Base-by-base conservation (phyloP, 30 jellyfish, hydroid and myxozoan genomes). In the Aurelia aurita complex sp. Pacific region DNA sequence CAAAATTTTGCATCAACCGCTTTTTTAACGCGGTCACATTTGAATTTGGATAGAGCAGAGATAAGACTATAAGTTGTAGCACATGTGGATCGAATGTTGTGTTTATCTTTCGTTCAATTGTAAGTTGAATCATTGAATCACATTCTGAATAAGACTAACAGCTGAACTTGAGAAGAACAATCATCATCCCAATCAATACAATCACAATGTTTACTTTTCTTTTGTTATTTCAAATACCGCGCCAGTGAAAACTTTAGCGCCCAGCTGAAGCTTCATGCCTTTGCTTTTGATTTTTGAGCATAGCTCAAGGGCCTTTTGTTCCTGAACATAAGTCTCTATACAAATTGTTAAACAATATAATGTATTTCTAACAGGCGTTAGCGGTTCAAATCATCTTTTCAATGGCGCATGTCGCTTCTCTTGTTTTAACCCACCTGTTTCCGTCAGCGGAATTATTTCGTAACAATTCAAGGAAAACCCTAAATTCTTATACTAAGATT, bases 391-490 rank as follows among this genome's bases (percentile, higher is more conserved):
- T 65, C 53, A 42, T 53, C 80, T 70, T 36, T 71, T 82, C 36
- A 68, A 69, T 71, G 83, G 36, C 80, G 36, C 91, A 71, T 65
- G 85, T 55, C 85, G 82, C 38, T 38, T 74, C 93, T 84, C 74
- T 84, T 84, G 93, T 84, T 69, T 70, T 52, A 74, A 75, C 42
- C 80, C 93, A 84, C 87, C 93, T 84, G 93, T 84, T 84, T 62
- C 53, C 87, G 2, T 35, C 54, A 38, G 78, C 57, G 33, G 86
- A 68, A 63, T 52, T 63, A 51, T 68, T 57, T 86, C 35, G 76
- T 66, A 36, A 52, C 51, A n/a, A 69, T 54, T 71, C 65, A 51
- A 32, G 43, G 36, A 33, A 68, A 59, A 66, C 82, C 70, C 12
- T 73, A 73, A 51, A 61, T 61, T 61, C 70, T 35, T 17, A 61